Evolutionary conservation across 2,113 vertebrate genomes (phyloP), one percentile per base, ranked within the genome.

Genomic region (Rhabdomys dilectus): DNA sequence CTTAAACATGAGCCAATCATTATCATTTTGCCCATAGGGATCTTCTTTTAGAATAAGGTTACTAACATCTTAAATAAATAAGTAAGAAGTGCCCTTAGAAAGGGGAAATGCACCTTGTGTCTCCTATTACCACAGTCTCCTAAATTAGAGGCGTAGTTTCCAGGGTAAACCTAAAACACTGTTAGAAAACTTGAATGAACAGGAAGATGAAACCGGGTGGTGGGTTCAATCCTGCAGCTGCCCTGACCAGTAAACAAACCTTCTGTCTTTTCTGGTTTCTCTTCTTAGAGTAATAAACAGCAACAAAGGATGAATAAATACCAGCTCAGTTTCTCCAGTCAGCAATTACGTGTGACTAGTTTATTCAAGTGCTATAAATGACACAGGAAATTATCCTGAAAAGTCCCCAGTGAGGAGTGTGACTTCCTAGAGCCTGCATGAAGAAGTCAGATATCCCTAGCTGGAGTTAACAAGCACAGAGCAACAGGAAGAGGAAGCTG

Each of bases 301-400:
- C 45, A 93, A 88, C 73, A 82, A 78, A 95, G 62, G 34, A 95
- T 78, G 89, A 95, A 39, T 60, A 95, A 95, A 45, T 60, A 95
- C 9, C 68, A 48, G 2, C 21, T 91, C 42, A 45, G 29, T 42
- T 77, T 89, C 24, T 39, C 45, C 7, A 66, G n/a, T 45, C 5
- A 51, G 5, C 53, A 29, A 9, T 66, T 87, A 48, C 10, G 11
- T 36, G 42, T 87, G 87, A 73, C 22, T 62, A 53, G 89, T 80
- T 36, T 86, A 73, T 75, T 22, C 60, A 64, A 51, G 24, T 64
- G 72, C 76, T 85, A 70, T 73, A 91, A 95, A 73, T 72, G 19
- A 89, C 66, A 62, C 34, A 95, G 90, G 73, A 93, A 82, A 68
- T 78, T 56, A 87, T 66, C 73, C 26, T 73, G 51, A 42, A 85